Conservation (phyloP, 2,113 vertebrate genomes). For the Pelodiscus sinensis region DNA sequence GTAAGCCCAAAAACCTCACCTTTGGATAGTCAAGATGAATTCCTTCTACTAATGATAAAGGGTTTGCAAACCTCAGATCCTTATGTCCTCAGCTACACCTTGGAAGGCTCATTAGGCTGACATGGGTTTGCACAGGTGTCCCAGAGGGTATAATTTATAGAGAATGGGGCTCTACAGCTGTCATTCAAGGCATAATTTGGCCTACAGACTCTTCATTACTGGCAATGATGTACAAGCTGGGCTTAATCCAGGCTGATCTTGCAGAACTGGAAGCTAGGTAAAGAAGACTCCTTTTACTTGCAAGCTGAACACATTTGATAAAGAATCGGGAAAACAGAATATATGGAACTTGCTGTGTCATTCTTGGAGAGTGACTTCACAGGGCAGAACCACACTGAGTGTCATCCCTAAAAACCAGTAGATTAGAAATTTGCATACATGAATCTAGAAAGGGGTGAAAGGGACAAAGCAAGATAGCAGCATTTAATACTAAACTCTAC, state of each 20-base stretch:
- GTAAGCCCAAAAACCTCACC: not conserved
- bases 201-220: not conserved
- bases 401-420: not conserved
- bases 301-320: not conserved
- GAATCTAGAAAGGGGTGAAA: not conserved
- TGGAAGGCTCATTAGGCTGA: not conserved
- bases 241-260: slow-evolving; percentile 14
- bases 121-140: fast-evolving
- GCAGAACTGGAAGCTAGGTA: not conserved
- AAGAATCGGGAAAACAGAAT: fast-evolving
- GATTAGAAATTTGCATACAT: not conserved
- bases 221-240: not conserved
- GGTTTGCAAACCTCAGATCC: not conserved
- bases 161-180: not conserved
- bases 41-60: not conserved
- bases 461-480: not conserved
- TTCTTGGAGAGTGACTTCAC: not conserved
- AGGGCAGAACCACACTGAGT: not conserved
- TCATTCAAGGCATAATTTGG: not conserved
- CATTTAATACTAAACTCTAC: not conserved
- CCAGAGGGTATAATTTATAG: not conserved
- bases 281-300: not conserved
- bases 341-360: not conserved
- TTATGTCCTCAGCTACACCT: not conserved
- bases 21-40: not conserved